These are phyloP conservation scores for Leucoma salicis DNA, from an alignment of 2,888 invertebrate species.

Conservation along the genomic window DNA sequence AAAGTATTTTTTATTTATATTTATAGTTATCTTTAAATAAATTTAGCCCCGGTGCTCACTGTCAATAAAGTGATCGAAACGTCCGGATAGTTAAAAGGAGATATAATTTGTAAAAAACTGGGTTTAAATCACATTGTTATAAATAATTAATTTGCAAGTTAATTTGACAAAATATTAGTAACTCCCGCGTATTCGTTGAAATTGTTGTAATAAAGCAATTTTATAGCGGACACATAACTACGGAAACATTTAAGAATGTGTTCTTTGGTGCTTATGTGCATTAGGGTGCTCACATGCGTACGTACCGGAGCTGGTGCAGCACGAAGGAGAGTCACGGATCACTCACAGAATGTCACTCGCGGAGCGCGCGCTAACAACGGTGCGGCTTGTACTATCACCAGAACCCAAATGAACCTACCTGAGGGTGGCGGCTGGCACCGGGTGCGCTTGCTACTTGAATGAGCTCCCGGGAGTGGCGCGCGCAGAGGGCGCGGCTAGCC, in stretches of 20 bases:
- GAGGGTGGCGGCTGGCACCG: conserved; percentile 78
- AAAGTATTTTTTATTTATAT: no score
- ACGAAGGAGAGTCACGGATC: conserved; percentile 45
- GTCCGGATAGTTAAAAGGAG: no score
- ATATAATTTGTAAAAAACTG: no score
- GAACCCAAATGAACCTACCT: conserved; percentile 81
- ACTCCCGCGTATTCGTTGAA: no score
- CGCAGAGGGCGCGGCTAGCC: conserved; percentile 84
- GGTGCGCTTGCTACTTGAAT: conserved; percentile 80
- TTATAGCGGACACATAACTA: conserved; percentile 38
- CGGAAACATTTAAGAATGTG: conserved; percentile 29
- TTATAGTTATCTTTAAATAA: no score
- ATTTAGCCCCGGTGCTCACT: no score
- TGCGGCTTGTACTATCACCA: conserved; percentile 74
- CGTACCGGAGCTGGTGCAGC: conserved; percentile 51
- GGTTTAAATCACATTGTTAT: no score
- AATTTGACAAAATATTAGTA: no score
- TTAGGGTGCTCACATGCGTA: conserved; percentile 61
- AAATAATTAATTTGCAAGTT: no score
- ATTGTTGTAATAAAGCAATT: neutral
- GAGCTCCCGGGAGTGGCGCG: conserved; percentile 78
- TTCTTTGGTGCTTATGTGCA: conserved; percentile 38
- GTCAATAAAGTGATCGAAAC: no score
- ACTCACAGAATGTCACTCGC: conserved; percentile 75
- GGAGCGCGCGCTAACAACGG: conserved; percentile 64